Base-by-base conservation (phyloP, 1,140 invertebrate species). In the Ceratina australensis region DNA sequence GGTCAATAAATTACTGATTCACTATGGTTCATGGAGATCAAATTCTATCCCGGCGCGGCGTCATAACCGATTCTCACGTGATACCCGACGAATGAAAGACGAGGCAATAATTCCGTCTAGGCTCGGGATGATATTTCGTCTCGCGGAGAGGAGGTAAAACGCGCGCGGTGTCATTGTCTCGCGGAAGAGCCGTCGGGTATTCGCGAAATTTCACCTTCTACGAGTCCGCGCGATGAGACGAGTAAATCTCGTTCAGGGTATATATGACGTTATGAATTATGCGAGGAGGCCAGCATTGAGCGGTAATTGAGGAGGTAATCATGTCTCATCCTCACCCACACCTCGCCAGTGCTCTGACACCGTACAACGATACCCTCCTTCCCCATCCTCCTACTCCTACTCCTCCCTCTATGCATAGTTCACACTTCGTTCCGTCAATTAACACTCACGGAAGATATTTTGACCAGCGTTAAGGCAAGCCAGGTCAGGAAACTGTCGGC, bases 301-400 rank as follows among this genome's bases (percentile, higher is more conserved):
- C 83, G 79, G 86, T 89, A 90, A 90, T 89, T 89, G 87, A 89
- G 87, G 85, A 87, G 87, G 83, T 89, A 89, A 90, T 90, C 87
- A 87, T 86, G 86, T 85, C 88, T 87, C 85, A 90, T 89, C 83
- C 86, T 87, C 85, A 84, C 86, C 79, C 80, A 84, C 82, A 89
- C 85, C 74, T 86, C 79, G 67, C 33, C 57, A 59, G 49, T 15
- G 56, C 49, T 68, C 75, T 69, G 81, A 80, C 78, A 79, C 71
- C 72, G 84, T 85, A 47, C 77, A 79, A 81, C 75, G 68, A 78
- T 80, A 66, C 59, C 75, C n/a, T n/a, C n/a, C n/a, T n/a, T n/a
- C n/a, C n/a, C n/a, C n/a, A n/a, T n/a, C n/a, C n/a, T n/a, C n/a
- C n/a, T n/a, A n/a, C n/a, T n/a, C n/a, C n/a, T n/a, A n/a, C n/a